Percentiles rank a stretch among this genome's conserved stretches.
Evolutionary conservation across 2,888 invertebrate genomes (phyloP).

Genomic region (Cabera pusaria): DNA sequence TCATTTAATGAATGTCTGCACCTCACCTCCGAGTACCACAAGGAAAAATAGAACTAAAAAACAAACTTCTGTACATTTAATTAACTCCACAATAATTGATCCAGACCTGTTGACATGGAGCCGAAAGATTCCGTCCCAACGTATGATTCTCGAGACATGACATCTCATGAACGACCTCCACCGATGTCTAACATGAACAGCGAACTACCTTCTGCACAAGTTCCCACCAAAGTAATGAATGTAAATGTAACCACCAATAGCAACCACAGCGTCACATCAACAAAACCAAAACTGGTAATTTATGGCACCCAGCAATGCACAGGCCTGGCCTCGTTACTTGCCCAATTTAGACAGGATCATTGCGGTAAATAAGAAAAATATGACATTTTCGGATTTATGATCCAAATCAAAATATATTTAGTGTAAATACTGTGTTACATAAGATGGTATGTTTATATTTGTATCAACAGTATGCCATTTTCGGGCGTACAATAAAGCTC

Average conservation of each 20-base stretch:
- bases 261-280: background rate
- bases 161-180: too few species aligned
- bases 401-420: too few species aligned
- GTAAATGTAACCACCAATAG: too few species aligned
- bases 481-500: too few species aligned
- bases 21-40: background rate
- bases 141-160: too few species aligned
- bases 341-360: background rate
- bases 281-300: background rate
- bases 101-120: background rate
- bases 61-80: background rate
- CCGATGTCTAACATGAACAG: too few species aligned
- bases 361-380: conserved; percentile 1
- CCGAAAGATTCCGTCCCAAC: too few species aligned
- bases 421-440: too few species aligned
- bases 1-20: background rate
- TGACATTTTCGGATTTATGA: background rate
- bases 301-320: background rate
- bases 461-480: too few species aligned
- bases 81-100: background rate
- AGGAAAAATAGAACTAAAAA: background rate
- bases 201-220: too few species aligned
- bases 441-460: too few species aligned
- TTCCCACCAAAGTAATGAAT: too few species aligned
- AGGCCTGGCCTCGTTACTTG: background rate